Conservation (phyloP, 2,113 vertebrate species). For the Anoura caudifer region DNA sequence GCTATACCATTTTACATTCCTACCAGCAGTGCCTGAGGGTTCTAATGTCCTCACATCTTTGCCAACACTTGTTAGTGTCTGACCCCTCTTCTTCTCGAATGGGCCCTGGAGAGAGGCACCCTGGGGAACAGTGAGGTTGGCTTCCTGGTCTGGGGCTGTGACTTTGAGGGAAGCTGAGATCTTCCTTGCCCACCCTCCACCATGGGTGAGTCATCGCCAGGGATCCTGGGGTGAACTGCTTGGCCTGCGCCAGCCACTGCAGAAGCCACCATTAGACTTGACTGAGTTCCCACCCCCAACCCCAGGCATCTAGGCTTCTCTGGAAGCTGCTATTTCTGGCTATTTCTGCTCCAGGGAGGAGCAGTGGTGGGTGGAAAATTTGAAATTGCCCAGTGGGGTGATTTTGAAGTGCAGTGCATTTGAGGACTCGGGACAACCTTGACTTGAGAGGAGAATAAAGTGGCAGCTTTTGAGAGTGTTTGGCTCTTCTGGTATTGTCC, state of each 20-base stretch:
- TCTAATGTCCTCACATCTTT: neutral
- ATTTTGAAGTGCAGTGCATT: neutral
- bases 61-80: neutral
- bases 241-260: neutral
- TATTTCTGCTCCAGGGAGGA: constrained; percentile 46
- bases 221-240: neutral
- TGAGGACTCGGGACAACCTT: neutral
- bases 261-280: neutral
- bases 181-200: neutral
- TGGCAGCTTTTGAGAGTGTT: neutral
- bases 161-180: neutral
- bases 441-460: neutral
- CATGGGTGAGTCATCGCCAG: neutral
- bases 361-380: constrained; percentile 45
- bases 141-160: neutral
- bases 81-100: neutral
- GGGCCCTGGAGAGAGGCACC: neutral
- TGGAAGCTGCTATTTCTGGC: constrained; percentile 66
- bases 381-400: constrained; percentile 20
- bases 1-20: neutral
- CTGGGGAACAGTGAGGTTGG: neutral
- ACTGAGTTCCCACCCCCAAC: neutral
- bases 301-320: neutral
- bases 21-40: accelerated
- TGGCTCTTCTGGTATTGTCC: neutral